Conservation (phyloP, 2,113 vertebrate species). For the Gnathonemus echidnorhynchus region DNA sequence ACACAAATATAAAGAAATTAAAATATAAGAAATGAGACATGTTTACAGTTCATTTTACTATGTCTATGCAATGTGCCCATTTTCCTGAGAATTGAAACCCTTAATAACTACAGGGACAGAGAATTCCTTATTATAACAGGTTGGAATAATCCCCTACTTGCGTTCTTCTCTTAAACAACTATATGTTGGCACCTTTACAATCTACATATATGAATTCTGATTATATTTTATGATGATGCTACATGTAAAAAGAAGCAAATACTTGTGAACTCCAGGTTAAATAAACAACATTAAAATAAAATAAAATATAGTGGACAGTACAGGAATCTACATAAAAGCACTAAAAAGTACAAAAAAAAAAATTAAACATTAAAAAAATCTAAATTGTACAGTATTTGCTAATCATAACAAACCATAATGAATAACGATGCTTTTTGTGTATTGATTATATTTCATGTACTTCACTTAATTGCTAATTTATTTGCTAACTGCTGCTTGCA, state of each 20-base stretch:
- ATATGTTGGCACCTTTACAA: background rate
- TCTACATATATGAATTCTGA: background rate
- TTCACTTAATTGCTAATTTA: background rate
- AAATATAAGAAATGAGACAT: background rate
- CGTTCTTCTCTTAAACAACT: background rate
- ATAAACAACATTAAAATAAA: background rate
- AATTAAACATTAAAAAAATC: background rate
- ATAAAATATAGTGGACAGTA: background rate
- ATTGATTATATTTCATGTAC: background rate
- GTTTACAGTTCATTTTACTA: background rate
- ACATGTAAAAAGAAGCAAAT: background rate
- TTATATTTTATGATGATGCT: background rate
- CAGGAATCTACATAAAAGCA: background rate
- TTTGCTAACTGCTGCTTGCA: background rate
- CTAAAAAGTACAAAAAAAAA: background rate
- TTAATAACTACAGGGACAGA: background rate
- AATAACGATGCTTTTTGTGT: background rate
- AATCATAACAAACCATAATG: background rate
- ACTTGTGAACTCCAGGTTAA: background rate
- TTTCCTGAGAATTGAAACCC: conserved; percentile 6
- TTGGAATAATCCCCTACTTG: background rate
- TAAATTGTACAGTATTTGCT: background rate
- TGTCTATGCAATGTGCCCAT: background rate
- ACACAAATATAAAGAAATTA: background rate
- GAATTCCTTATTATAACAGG: background rate